phyloP scores from a whole-genome alignment of 2,888 invertebrate species.

The Willowsia nigromaculata region DNA sequence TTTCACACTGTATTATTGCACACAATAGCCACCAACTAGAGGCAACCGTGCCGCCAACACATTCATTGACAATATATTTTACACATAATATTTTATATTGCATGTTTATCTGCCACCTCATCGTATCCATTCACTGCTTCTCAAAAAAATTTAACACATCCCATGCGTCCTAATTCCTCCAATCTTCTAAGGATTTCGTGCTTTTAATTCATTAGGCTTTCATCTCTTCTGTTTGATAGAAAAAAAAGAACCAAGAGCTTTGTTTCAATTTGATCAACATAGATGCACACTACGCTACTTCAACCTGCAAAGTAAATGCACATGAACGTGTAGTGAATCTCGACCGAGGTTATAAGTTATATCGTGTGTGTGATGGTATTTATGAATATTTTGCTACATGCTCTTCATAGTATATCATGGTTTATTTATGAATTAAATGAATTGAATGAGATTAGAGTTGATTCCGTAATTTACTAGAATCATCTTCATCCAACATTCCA shows the following conservation, averaged over 20 bases:
- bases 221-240: neutral
- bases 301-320: neutral
- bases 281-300: neutral
- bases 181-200: constrained; percentile 5
- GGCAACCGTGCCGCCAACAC: constrained; percentile 33
- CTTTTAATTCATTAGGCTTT: constrained; percentile 7
- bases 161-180: constrained; percentile 13
- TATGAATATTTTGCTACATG: too few relatives aligned
- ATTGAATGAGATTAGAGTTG: neutral
- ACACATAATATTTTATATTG: neutral
- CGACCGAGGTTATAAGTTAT: too few relatives aligned
- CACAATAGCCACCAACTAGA: constrained; percentile 46
- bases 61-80: neutral
- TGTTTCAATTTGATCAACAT: neutral
- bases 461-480: constrained; percentile 16
- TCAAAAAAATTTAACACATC: neutral
- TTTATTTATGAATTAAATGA: neutral
- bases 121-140: neutral
- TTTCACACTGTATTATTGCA: constrained; percentile 58
- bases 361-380: too few relatives aligned
- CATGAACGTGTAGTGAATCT: too few relatives aligned
- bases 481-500: neutral
- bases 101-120: neutral
- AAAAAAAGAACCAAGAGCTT: neutral
- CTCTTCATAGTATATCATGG: too few relatives aligned